Evolutionary conservation across 35 echinoderm and acorn worm species (phyloP).

Genomic region (Holothuria glaberrima): DNA sequence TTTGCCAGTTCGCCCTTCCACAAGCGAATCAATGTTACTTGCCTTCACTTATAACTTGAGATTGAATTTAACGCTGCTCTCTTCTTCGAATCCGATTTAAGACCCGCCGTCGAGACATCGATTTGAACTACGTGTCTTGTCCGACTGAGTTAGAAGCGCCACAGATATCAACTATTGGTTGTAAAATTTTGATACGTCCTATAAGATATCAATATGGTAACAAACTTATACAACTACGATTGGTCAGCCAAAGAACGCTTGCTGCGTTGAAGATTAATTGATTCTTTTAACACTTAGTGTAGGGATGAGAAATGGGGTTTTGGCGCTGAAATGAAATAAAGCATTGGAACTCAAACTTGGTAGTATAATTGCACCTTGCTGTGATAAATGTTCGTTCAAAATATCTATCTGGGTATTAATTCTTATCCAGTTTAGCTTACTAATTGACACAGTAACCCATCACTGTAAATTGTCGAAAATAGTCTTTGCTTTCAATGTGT

Average conservation of each 20-base stretch:
- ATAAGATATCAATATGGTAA: constrained; percentile 29
- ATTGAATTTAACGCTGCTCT: background rate
- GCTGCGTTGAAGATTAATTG: background rate
- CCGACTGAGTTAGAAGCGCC: constrained; percentile 2
- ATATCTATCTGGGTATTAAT: background rate
- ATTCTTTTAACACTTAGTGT: background rate
- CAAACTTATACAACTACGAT: background rate
- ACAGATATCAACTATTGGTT: background rate
- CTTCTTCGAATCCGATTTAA: background rate
- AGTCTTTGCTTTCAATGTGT: too few relatives aligned
- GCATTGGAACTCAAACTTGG: background rate
- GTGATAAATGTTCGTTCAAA: background rate
- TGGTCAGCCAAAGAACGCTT: background rate
- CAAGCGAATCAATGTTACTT: too few relatives aligned
- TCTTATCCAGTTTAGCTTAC: background rate
- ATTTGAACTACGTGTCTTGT: background rate
- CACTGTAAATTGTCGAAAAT: too few relatives aligned
- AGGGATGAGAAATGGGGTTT: background rate
- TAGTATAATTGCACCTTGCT: background rate
- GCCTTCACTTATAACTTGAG: background rate
- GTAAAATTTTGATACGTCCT: background rate
- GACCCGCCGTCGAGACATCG: background rate
- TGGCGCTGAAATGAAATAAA: background rate
- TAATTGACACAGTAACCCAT: too few relatives aligned
- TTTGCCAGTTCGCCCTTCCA: too few relatives aligned